A percentile compares a stretch with the other conserved stretches of the same genome.
phyloP scores from a whole-genome alignment of 2,888 invertebrate genomes.

The Papilio protenor region DNA sequence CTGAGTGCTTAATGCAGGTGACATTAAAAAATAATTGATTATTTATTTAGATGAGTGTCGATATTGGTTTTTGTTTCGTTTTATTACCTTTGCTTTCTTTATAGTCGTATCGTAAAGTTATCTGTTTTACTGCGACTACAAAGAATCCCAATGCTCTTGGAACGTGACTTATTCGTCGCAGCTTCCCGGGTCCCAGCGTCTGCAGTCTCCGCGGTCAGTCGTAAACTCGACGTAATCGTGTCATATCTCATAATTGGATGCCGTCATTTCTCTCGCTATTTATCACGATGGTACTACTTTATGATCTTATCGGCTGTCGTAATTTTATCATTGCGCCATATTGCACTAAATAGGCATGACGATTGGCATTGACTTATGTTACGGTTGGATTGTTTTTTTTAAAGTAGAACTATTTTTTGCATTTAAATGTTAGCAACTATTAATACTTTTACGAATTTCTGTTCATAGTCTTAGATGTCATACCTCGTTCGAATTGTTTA shows the following conservation, averaged over 20 bases:
- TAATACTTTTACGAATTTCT: not conserved
- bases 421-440: not conserved
- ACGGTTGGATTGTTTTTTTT: not conserved
- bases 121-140: slow-evolving; percentile 31
- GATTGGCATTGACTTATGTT: slow-evolving; percentile 25
- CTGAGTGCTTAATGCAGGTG: not conserved
- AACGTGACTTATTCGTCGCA: slow-evolving; percentile 21
- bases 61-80: slow-evolving; percentile 42
- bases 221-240: slow-evolving; percentile 36
- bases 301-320: slow-evolving; percentile 37
- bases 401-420: not conserved
- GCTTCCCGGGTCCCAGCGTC: slow-evolving; percentile 31
- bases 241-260: slow-evolving; percentile 43
- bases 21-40: not conserved
- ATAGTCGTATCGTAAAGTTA: slow-evolving; percentile 41
- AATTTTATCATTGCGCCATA: slow-evolving; percentile 37
- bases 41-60: slow-evolving; percentile 29
- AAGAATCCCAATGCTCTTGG: slow-evolving; percentile 17
- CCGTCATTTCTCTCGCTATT: slow-evolving; percentile 36
- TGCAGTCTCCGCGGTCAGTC: slow-evolving; percentile 40
- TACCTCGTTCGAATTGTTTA: not conserved
- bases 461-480: not conserved
- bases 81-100: slow-evolving; percentile 36
- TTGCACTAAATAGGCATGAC: slow-evolving; percentile 23
- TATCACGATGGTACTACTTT: slow-evolving; percentile 18